phyloP scores from a whole-genome alignment of 1,140 invertebrate species.

The Chionoecetes opilio region DNA sequence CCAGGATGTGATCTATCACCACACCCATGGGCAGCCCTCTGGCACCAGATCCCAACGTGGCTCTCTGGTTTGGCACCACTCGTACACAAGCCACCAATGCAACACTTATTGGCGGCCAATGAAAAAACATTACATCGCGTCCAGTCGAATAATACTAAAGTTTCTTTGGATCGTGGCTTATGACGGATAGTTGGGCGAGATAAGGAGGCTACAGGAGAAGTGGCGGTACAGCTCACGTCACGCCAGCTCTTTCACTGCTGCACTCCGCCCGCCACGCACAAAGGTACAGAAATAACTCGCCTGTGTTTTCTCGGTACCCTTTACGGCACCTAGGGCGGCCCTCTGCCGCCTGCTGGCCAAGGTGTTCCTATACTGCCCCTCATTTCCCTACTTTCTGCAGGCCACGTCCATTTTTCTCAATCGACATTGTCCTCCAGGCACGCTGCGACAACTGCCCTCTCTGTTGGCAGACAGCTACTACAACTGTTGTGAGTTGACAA shows the following conservation, averaged over 20 bases:
- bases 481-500: not conserved
- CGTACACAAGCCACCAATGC: not conserved
- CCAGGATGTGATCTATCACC: slow-evolving; percentile 37
- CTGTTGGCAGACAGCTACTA: not conserved
- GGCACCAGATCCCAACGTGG: slow-evolving; percentile 46
- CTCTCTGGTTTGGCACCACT: not conserved
- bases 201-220: not conserved
- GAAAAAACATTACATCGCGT: not conserved
- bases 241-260: slow-evolving; percentile 54
- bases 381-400: not conserved
- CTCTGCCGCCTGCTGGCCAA: slow-evolving; percentile 13
- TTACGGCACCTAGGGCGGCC: slow-evolving; percentile 42
- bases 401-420: not conserved
- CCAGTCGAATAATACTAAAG: not conserved
- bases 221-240: slow-evolving; percentile 49
- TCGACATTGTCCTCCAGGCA: not conserved
- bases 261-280: slow-evolving; percentile 69
- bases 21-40: slow-evolving; percentile 44
- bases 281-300: slow-evolving; percentile 73
- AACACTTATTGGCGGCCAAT: not conserved
- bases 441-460: not conserved
- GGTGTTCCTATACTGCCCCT: not conserved
- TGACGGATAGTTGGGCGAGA: slow-evolving; percentile 37
- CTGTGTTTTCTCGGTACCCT: slow-evolving; percentile 64
- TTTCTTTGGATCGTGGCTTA: not conserved